A percentile compares a stretch with the other conserved stretches of the same genome.
Evolutionary conservation across 2,113 vertebrate species (phyloP).

Genomic region (Aptenodytes patagonicus): DNA sequence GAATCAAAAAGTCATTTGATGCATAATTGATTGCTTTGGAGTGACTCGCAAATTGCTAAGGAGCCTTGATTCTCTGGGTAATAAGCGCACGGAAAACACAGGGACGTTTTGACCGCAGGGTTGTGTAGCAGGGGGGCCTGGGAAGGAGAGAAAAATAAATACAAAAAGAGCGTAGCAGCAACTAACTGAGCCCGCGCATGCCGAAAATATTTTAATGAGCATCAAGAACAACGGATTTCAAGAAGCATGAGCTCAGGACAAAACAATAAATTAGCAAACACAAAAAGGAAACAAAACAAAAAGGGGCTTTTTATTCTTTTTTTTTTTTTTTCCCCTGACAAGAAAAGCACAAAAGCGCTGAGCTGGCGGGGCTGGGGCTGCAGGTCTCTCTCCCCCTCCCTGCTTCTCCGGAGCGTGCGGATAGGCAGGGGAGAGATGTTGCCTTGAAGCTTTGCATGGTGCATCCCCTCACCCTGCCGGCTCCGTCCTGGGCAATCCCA

Average conservation of each 20-base stretch:
- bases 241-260: conserved; percentile 1
- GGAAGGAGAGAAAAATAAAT: conserved; percentile 45
- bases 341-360: neutral
- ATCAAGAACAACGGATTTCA: conserved; percentile 26
- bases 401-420: neutral
- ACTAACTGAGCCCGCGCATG: neutral
- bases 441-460: neutral
- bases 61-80: conserved; percentile 65
- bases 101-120: conserved; percentile 64
- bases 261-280: conserved; percentile 64
- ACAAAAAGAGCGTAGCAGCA: neutral
- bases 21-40: conserved; percentile 78
- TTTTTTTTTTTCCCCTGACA: neutral
- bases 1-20: conserved; percentile 77
- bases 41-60: conserved; percentile 61
- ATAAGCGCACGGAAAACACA: conserved; percentile 51
- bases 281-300: conserved; percentile 15
- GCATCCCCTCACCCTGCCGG: neutral
- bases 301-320: neutral
- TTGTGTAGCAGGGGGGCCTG: neutral
- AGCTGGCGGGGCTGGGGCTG: neutral
- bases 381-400: neutral
- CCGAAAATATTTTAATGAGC: conserved; percentile 68
- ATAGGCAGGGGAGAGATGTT: neutral
- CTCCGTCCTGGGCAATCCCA: neutral